Conservation (phyloP, 2,113 vertebrate species). For the Arizona elegans region DNA sequence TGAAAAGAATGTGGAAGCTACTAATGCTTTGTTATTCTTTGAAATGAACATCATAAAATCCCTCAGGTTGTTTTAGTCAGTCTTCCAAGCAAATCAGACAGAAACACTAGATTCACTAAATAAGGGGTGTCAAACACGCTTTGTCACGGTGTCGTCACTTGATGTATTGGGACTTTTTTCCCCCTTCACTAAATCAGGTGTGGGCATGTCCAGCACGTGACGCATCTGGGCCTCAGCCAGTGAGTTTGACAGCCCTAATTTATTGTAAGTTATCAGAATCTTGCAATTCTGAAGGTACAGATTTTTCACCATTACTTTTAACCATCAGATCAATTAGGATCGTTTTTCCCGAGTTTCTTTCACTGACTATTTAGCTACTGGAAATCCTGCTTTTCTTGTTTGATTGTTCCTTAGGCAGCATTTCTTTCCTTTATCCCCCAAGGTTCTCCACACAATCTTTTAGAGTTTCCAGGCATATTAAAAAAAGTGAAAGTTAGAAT, state of each 20-base stretch:
- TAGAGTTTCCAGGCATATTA: background rate
- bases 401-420: background rate
- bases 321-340: background rate
- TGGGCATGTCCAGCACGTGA: too few species aligned
- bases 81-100: background rate
- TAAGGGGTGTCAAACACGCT: too few species aligned
- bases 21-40: background rate
- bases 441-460: background rate
- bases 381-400: background rate
- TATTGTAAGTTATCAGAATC: background rate
- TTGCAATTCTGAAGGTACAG: background rate
- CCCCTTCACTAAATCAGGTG: too few species aligned
- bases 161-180: too few species aligned
- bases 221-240: accelerated
- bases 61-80: background rate
- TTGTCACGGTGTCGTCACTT: too few species aligned
- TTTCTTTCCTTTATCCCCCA: background rate
- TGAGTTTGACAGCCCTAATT: background rate
- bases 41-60: background rate
- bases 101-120: background rate
- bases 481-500: too few species aligned
- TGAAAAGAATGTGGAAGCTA: background rate
- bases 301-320: background rate
- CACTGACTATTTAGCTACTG: background rate
- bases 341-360: background rate